phyloP scores from a whole-genome alignment of 2,888 invertebrate species.

The Thalpophila matura region DNA sequence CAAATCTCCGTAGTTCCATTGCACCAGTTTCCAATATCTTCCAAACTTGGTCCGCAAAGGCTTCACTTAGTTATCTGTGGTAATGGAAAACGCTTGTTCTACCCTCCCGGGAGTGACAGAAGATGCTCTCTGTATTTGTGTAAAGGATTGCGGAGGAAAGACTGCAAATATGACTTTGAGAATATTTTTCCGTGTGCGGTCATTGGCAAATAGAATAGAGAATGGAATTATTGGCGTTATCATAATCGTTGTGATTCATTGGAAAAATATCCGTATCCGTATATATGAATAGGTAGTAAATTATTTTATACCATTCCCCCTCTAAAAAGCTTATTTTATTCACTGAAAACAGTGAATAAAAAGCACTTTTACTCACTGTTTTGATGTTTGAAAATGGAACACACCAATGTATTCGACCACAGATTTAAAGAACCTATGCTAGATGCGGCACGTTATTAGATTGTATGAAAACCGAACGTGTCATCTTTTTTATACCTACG shows the following conservation, averaged over 20 bases:
- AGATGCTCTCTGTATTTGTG: conserved; percentile 41
- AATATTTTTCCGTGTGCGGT: conserved; percentile 12
- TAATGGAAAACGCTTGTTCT: conserved; percentile 58
- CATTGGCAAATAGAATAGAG: conserved; percentile 6
- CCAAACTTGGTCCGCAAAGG: conserved; percentile 34
- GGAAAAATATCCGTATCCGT: too few species aligned
- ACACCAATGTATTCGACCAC: too few species aligned
- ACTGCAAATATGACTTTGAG: conserved; percentile 42
- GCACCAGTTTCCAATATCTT: conserved; percentile 44
- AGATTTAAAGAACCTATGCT: too few species aligned
- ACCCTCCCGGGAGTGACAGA: conserved; percentile 32
- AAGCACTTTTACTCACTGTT: too few species aligned
- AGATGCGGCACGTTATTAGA: too few species aligned
- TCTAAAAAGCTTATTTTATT: too few species aligned
- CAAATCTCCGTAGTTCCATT: conserved; percentile 33
- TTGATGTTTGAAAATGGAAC: too few species aligned
- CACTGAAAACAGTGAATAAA: too few species aligned
- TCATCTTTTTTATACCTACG: too few species aligned
- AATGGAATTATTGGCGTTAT: conserved; percentile 6
- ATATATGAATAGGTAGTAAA: too few species aligned
- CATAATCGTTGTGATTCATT: background rate
- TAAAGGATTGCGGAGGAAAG: conserved; percentile 33
- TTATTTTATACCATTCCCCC: too few species aligned
- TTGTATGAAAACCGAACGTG: too few species aligned
- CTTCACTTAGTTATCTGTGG: conserved; percentile 45